Evolutionary conservation across 2,888 invertebrate species (phyloP).

Genomic region (Hipparchia sbordonii): DNA sequence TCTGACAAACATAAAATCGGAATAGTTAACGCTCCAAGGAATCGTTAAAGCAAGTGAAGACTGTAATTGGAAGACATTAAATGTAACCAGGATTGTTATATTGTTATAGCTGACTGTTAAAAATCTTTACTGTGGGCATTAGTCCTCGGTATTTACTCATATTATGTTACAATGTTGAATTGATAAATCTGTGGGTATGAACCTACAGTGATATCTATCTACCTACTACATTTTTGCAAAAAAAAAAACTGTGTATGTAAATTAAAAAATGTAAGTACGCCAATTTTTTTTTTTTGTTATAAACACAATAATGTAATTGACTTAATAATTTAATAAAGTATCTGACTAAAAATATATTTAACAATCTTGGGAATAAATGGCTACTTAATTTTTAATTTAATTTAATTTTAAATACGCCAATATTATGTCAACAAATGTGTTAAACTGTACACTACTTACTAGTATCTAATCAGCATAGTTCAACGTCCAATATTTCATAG

Average conservation of each 20-base stretch:
- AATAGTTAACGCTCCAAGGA: constrained; percentile 78
- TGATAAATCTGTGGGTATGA: constrained; percentile 5
- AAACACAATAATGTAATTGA: too few species aligned
- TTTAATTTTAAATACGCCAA: too few species aligned
- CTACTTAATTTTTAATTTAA: too few species aligned
- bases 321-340: too few species aligned
- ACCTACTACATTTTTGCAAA: background rate
- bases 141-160: constrained; percentile 72
- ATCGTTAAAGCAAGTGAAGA: constrained; percentile 77
- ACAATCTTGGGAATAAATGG: too few species aligned
- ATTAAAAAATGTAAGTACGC: too few species aligned
- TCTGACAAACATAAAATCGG: constrained; percentile 75
- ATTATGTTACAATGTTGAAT: constrained; percentile 66
- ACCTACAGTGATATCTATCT: background rate
- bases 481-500: too few species aligned
- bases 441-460: too few species aligned
- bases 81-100: constrained; percentile 73
- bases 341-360: too few species aligned
- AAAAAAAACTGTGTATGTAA: background rate
- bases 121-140: constrained; percentile 74
- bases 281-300: too few species aligned
- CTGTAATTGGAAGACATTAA: constrained; percentile 82
- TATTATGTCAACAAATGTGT: too few species aligned
- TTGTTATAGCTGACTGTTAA: constrained; percentile 78
- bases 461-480: too few species aligned